Conservation (phyloP, 2,797 vertebrate genomes). For the Neosalanx taihuensis region DNA sequence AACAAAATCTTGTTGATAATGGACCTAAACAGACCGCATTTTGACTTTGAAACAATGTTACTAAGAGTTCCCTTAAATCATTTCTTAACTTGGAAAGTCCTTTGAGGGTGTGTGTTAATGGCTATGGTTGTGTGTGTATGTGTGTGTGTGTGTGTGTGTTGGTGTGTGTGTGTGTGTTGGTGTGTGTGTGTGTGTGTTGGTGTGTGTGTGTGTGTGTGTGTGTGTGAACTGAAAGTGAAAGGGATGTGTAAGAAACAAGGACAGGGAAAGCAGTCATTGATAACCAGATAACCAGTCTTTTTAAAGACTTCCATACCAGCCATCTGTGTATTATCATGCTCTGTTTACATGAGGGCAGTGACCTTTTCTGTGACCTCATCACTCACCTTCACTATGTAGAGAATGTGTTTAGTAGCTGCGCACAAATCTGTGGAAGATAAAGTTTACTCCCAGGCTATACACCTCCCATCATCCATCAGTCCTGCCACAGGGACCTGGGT, state of each 20-base stretch:
- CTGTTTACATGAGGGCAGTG: slow-evolving; percentile 2
- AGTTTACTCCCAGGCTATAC: not conserved
- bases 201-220: slow-evolving; percentile 2
- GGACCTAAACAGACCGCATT: no score
- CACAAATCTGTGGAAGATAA: slow-evolving; percentile 6
- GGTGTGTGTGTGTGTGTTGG: not conserved
- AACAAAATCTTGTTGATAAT: no score
- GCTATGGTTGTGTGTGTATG: not conserved
- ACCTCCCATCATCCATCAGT: slow-evolving; percentile 2
- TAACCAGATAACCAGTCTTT: not conserved
- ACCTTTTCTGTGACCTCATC: not conserved
- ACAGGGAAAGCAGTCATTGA: not conserved
- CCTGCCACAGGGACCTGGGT: not conserved
- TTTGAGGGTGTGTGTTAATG: not conserved
- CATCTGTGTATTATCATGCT: not conserved
- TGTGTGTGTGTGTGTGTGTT: slow-evolving; percentile 1
- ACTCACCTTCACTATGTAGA: slow-evolving; percentile 5
- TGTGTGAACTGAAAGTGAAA: not conserved
- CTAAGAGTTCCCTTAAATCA: no score
- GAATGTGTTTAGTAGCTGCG: slow-evolving; percentile 10
- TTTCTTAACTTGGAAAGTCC: no score
- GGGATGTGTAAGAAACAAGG: not conserved
- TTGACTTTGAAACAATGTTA: no score
- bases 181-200: not conserved
- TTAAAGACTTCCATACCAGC: not conserved